phyloP scores from a whole-genome alignment of 2,113 vertebrate genomes.

The Thalassarche chlororhynchos region DNA sequence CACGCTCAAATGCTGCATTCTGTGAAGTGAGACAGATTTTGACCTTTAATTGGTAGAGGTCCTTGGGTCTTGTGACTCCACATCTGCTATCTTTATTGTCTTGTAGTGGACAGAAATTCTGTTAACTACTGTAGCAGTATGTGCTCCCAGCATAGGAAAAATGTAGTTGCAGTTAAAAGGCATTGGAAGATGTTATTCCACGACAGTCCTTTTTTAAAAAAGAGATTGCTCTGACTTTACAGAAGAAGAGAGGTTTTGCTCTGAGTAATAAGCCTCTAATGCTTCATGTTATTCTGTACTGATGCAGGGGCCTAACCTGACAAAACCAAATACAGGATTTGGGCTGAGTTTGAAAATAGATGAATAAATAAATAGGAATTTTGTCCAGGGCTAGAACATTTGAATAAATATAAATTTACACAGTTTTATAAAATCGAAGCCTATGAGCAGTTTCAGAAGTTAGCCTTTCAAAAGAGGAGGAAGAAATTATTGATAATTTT shows the following conservation, averaged over 20 bases:
- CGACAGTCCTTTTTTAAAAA: background rate
- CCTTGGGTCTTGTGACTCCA: slow-evolving; percentile 24
- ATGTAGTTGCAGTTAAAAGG: background rate
- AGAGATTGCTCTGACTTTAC: background rate
- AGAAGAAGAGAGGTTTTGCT: background rate
- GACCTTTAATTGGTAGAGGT: slow-evolving; percentile 73
- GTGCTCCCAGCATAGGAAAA: background rate
- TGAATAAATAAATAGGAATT: background rate
- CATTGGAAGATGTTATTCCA: background rate
- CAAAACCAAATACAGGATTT: background rate
- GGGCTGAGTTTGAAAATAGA: background rate
- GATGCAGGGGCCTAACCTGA: background rate
- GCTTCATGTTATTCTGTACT: background rate
- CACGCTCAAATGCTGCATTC: slow-evolving; percentile 44
- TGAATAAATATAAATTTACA: background rate
- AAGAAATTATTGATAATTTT: background rate
- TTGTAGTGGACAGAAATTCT: slow-evolving; percentile 53
- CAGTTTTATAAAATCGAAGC: background rate
- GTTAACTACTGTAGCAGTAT: slow-evolving; percentile 39
- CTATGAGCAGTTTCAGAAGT: background rate
- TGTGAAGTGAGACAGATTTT: slow-evolving; percentile 59
- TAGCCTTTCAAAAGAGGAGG: background rate
- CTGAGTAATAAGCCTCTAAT: background rate
- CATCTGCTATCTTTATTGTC: slow-evolving; percentile 66
- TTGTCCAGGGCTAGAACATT: background rate